Evolutionary conservation across 2,113 vertebrate species (phyloP).

Genomic region (Salvelinus fontinalis): DNA sequence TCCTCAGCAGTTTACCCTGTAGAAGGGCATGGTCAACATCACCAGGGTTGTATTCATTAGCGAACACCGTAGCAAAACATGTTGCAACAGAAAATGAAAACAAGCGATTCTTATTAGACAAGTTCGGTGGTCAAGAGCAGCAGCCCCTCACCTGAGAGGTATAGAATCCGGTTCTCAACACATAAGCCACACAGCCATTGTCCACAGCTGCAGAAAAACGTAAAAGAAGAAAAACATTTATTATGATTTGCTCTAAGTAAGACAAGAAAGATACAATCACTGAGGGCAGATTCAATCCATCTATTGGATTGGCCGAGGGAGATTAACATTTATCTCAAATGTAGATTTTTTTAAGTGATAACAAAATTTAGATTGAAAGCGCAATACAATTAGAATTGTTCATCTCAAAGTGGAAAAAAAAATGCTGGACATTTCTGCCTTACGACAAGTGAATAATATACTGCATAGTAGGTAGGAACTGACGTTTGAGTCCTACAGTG

Average conservation of each 20-base stretch:
- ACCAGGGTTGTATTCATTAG: not conserved
- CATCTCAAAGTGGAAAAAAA: too few species aligned
- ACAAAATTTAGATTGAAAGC: too few species aligned
- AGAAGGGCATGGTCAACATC: not conserved
- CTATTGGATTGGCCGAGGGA: too few species aligned
- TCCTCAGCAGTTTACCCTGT: slow-evolving; percentile 91
- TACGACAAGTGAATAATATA: slow-evolving; percentile 13
- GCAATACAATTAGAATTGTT: not conserved
- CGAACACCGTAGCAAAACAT: too few species aligned
- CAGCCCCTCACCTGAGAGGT: slow-evolving; percentile 86
- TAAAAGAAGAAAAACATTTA: not conserved
- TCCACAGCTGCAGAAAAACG: slow-evolving; percentile 81
- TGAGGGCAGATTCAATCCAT: not conserved
- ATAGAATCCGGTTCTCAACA: slow-evolving; percentile 92
- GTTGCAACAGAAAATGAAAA: too few species aligned
- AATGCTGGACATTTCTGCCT: not conserved
- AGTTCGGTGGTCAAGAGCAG: not conserved
- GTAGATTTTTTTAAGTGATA: too few species aligned
- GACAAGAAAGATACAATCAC: too few species aligned
- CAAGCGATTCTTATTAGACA: not conserved
- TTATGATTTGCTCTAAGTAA: not conserved
- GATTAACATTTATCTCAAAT: too few species aligned
- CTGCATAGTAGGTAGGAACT: slow-evolving; percentile 30
- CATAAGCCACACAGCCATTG: slow-evolving; percentile 91
- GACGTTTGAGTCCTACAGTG: slow-evolving; percentile 89